Base-by-base conservation (phyloP, 2,888 invertebrate genomes). In the Ormyrus labotus region DNA sequence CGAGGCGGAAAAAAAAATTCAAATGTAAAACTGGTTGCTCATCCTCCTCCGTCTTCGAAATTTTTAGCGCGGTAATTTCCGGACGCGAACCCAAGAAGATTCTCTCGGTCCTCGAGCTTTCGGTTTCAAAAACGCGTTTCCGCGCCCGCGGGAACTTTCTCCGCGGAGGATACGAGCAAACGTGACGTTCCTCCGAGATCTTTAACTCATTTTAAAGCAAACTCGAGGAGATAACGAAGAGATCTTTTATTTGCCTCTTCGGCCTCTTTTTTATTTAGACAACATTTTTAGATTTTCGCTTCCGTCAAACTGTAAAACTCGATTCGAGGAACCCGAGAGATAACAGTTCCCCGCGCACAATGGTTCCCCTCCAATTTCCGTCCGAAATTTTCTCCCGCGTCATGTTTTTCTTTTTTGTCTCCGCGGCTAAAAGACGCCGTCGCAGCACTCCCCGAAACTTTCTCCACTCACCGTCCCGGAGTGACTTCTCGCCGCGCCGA, bases 281-380 rank as follows among this genome's bases (percentile, higher is more conserved):
- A 71, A 70, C 64, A 70, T 75, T 75, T 80, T 70, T 75, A 65
- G 13, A 71, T 53, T 65, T 53, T 65, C n/a, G 48, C 64, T 60
- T 71, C 58, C 70, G 63, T 65, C 57, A 58, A 64, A 51, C 53
- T 51, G 10, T 58, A 45, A 57, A 11, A 6, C n/a, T 45, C 48
- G 7, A 55, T 9, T 69, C 69, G 13, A 63, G 45, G 5, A 50
- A 45, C 6, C 8, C 11, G 7, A 65, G 13, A 47, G 51, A 74
- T 67, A 64, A 58, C 19, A 47, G 50, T 45, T 13, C 34, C 58
- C 34, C 34, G 34, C 34, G 34, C 34, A 4, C 34, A 34, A 60
- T 10, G 57, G 13, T 47, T 47, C 50, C 9, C 4, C 48, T 10
- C 5, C 19, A 13, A 19, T 72, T 67, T 53, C 48, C 9, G 51